A percentile compares a stretch with the other conserved stretches of the same genome.
These are phyloP conservation scores for Cuniculus paca DNA, from an alignment of 2,797 vertebrate species.

Conservation along the genomic window DNA sequence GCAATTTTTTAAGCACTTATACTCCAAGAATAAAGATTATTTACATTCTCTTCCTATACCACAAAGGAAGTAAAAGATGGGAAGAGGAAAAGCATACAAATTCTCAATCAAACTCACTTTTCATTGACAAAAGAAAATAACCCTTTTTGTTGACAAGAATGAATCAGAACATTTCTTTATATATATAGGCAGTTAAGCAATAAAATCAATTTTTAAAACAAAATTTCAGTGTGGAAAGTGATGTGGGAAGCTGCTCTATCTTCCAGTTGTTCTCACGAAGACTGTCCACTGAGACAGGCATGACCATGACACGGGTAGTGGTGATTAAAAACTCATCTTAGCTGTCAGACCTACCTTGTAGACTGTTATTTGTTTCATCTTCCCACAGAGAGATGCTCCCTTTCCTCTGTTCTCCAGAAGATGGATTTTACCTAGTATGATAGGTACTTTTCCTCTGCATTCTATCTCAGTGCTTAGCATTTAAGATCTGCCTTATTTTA, in stretches of 20 bases:
- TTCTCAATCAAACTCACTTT: background rate
- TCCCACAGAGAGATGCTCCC: accelerated
- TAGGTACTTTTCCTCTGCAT: background rate
- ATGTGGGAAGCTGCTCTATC: too few relatives aligned
- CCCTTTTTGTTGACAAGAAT: background rate
- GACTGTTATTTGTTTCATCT: background rate
- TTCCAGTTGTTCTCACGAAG: background rate
- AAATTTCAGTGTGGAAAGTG: background rate
- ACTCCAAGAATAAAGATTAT: background rate
- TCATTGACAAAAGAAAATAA: background rate
- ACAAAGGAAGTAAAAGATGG: background rate
- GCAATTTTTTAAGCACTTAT: background rate
- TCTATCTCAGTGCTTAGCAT: background rate
- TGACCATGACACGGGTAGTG: background rate
- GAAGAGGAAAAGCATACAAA: background rate
- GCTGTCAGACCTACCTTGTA: background rate
- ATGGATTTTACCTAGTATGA: background rate
- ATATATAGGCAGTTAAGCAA: background rate
- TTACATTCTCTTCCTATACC: background rate
- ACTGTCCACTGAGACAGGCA: background rate
- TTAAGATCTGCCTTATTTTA: background rate
- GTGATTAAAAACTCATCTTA: background rate
- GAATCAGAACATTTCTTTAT: background rate
- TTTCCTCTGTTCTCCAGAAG: background rate
- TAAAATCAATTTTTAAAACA: background rate